A percentile compares a stretch with the other conserved stretches of the same genome.
Evolutionary conservation across 2,113 vertebrate genomes (phyloP).

Genomic region (Etia nguti): DNA sequence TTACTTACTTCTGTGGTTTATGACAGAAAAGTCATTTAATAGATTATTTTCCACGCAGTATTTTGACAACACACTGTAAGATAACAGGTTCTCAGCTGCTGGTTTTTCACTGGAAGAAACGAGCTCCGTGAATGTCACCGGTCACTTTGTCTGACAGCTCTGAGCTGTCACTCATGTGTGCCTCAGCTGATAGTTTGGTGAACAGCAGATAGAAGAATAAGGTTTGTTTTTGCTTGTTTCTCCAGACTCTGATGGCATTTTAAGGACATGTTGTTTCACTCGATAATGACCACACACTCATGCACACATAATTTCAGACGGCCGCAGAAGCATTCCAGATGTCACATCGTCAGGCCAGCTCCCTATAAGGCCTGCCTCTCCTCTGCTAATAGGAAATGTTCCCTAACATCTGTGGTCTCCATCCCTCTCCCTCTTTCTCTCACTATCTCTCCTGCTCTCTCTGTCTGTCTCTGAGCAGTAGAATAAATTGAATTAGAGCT

Average conservation of each 20-base stretch:
- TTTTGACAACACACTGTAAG: background rate
- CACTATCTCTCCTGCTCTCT: background rate
- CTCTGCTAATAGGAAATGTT: constrained; percentile 54
- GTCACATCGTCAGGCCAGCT: constrained; percentile 21
- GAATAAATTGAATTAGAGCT: constrained; percentile 69
- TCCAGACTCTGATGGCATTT: background rate
- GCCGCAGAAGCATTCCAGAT: constrained; percentile 29
- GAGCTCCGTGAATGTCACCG: background rate
- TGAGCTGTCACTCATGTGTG: background rate
- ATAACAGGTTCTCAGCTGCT: background rate
- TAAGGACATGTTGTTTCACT: background rate
- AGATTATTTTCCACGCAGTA: background rate
- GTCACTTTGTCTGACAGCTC: background rate
- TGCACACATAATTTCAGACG: background rate
- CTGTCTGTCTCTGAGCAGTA: constrained; percentile 50
- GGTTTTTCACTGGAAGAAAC: background rate
- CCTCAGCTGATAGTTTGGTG: background rate
- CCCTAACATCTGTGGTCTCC: constrained; percentile 54
- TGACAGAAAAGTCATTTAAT: background rate
- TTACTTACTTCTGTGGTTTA: background rate
- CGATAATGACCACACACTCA: background rate
- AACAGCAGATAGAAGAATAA: background rate
- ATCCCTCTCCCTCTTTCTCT: background rate
- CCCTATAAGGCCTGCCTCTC: constrained; percentile 16
- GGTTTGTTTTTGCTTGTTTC: background rate